These are phyloP conservation scores for Ailurus styani DNA, from an alignment of 2,113 vertebrate species.

Conservation along the genomic window DNA sequence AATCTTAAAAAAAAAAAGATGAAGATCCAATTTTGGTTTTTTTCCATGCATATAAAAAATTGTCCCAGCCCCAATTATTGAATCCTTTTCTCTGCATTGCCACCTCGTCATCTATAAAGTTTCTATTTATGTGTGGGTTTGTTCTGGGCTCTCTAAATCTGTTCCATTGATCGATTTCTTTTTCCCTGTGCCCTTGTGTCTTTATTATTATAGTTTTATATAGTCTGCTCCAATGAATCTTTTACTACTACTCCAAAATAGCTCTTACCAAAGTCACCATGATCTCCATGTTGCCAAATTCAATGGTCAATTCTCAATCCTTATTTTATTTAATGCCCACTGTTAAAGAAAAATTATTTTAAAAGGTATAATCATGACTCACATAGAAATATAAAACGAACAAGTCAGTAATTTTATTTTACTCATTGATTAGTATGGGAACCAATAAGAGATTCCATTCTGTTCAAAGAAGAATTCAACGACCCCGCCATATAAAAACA, in stretches of 20 bases:
- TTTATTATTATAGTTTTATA: background rate
- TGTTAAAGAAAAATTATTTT: background rate
- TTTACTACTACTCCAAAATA: background rate
- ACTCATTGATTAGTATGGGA: background rate
- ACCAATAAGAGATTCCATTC: background rate
- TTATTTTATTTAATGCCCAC: background rate
- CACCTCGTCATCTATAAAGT: background rate
- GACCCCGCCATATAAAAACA: background rate
- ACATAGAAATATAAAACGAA: background rate
- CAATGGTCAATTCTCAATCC: background rate
- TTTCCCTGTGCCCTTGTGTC: background rate
- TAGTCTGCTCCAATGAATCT: background rate
- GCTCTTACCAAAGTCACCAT: background rate
- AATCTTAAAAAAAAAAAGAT: background rate
- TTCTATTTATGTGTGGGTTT: background rate
- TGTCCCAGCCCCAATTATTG: background rate
- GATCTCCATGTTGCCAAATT: background rate
- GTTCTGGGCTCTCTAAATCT: background rate
- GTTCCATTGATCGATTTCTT: background rate
- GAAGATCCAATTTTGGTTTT: background rate
- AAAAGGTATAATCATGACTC: background rate
- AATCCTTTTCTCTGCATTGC: background rate
- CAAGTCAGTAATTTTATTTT: background rate
- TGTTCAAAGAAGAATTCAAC: background rate
- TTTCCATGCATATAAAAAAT: background rate